Percentiles rank a stretch among this genome's conserved stretches.
These are phyloP conservation scores for Horisme vitalbata DNA, from an alignment of 2,888 invertebrate species.

Conservation along the genomic window DNA sequence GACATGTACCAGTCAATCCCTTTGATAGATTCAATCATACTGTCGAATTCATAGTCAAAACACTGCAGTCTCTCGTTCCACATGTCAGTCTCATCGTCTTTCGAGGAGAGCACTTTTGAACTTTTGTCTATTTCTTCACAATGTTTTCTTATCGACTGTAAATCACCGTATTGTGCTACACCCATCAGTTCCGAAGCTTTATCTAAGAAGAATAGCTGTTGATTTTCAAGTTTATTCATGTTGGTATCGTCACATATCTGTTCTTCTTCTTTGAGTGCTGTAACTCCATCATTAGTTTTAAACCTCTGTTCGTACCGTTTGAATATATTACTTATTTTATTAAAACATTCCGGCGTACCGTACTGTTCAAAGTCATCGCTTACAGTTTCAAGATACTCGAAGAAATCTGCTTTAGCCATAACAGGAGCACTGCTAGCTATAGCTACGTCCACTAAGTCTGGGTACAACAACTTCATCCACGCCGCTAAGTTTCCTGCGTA, in stretches of 20 bases:
- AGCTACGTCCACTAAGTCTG: conserved; percentile 65
- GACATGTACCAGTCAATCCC: conserved; percentile 46
- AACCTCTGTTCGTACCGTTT: conserved; percentile 53
- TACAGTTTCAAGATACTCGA: conserved; percentile 67
- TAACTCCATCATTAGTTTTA: conserved; percentile 50
- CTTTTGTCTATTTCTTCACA: conserved; percentile 43
- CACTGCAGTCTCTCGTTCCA: conserved; percentile 49
- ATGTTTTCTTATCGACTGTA: conserved; percentile 47
- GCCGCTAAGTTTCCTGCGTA: conserved; percentile 72
- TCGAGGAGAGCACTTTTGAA: conserved; percentile 32
- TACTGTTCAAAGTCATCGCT: conserved; percentile 60
- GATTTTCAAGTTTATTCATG: conserved; percentile 55
- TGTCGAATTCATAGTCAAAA: conserved; percentile 56
- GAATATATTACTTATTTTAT: conserved; percentile 52
- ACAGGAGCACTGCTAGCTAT: conserved; percentile 72
- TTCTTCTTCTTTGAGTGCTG: conserved; percentile 57
- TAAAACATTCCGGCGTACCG: conserved; percentile 54
- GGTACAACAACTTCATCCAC: conserved; percentile 66
- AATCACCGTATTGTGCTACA: conserved; percentile 59
- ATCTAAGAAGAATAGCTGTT: conserved; percentile 61
- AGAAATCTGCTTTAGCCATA: conserved; percentile 65
- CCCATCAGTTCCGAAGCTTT: conserved; percentile 53
- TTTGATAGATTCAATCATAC: conserved; percentile 48
- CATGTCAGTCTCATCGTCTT: conserved; percentile 38
- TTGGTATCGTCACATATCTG: conserved; percentile 59